Evolutionary conservation across 2,888 invertebrate species (phyloP).

Genomic region (Melanchra persicariae): DNA sequence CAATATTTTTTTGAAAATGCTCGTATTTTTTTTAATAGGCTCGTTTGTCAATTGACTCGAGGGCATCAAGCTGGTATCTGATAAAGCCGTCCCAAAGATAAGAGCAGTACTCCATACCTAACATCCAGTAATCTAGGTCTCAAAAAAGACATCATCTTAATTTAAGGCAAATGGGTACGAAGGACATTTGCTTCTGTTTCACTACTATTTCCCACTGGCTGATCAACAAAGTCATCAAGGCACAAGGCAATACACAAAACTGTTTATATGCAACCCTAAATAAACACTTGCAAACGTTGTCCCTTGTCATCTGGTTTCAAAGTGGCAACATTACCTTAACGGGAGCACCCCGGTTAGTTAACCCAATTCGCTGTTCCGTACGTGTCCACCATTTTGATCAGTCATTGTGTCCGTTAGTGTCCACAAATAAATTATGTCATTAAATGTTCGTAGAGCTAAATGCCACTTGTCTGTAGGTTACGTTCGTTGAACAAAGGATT

Average conservation of each 20-base stretch:
- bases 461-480: conserved; percentile 12
- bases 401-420: conserved; percentile 47
- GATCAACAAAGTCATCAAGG: background rate
- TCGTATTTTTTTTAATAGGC: too few species aligned
- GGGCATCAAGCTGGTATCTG: too few species aligned
- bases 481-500: background rate
- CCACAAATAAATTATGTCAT: conserved; percentile 56
- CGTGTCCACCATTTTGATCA: conserved; percentile 60
- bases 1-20: too few species aligned
- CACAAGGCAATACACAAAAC: background rate
- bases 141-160: too few species aligned
- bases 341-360: conserved; percentile 50
- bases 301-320: conserved; percentile 19
- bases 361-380: conserved; percentile 60
- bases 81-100: too few species aligned
- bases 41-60: too few species aligned
- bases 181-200: too few species aligned
- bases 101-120: too few species aligned
- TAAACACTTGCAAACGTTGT: background rate
- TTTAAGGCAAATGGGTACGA: too few species aligned
- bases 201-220: background rate
- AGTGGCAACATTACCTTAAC: conserved; percentile 35
- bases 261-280: background rate
- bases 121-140: too few species aligned
- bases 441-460: conserved; percentile 41